Base-by-base conservation (phyloP, 37 sponge, comb jelly and placozoan genomes). In the Theonella swinhoei region DNA sequence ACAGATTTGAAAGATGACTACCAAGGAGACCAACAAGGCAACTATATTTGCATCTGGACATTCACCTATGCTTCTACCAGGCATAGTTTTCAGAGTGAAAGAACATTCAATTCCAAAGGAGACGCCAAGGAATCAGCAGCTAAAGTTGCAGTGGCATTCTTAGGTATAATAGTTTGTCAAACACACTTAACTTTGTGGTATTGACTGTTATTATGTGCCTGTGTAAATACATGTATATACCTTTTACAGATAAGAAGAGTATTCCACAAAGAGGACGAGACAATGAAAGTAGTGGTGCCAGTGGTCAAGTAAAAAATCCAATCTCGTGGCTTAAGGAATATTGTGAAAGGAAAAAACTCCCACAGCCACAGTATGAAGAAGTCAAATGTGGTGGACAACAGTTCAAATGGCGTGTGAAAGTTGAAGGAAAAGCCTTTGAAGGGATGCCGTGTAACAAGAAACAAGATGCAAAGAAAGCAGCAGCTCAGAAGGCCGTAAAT, bases 111-210 rank as follows among this genome's bases (percentile, higher is more conserved):
- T 77, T 26, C 63, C 22, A 77, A 77, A 63, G 20, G 17, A 77
- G 78, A 47, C 54, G 78, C 78, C 25, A 32, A 66, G 34, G 68
- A 68, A 31, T 7, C 30, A 67, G 70, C 69, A 26, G 80, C 70
- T 38, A 30, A 22, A 36, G 1, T 0, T 17, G 78, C 78, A 32
- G 54, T 54, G 35, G 19, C 1, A 31, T 7, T 1, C 30, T 20
- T 68, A 68, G 34, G 69, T 68, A 68, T 31, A n/a, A n/a, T n/a
- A n/a, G n/a, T n/a, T n/a, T n/a, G n/a, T n/a, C n/a, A n/a, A n/a
- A n/a, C n/a, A n/a, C n/a, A n/a, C n/a, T n/a, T n/a, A n/a, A n/a
- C n/a, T n/a, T n/a, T n/a, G n/a, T n/a, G n/a, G n/a, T n/a, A n/a
- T n/a, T n/a, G n/a, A n/a, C n/a, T n/a, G n/a, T n/a, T n/a, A n/a